Base-by-base conservation (phyloP, 2,888 invertebrate species). In the Cantharis rustica region DNA sequence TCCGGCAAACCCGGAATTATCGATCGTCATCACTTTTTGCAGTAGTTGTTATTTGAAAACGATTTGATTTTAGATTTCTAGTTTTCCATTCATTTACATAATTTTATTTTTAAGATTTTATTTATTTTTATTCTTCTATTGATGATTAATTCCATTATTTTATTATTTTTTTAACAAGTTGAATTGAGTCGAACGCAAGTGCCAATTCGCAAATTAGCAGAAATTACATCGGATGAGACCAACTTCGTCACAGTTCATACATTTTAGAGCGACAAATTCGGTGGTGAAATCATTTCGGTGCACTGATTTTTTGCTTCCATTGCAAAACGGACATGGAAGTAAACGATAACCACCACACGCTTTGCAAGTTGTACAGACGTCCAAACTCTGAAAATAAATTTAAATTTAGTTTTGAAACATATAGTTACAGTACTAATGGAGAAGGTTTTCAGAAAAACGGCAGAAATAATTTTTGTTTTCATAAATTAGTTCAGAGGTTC, bases 211-310 rank as follows among this genome's bases (percentile, higher is more conserved):
- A 26, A 77, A 23, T 75, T 88, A 95, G 89, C 98, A 98, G 80
- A 93, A 92, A 83, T 94, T 94, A 89, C 98, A 98, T 83, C 94
- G 92, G 62, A 97, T 95, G 69, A 98, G 91, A 68, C 98, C 98
- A 75, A 96, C 97, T 88, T 97, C 97, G 87, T 98, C 97, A 89
- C 97, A 97, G 88, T 95, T 95, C 95, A 96, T 96, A 89, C 97
- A 98, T 85, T 96, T 96, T 83, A 98, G 91, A 16, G 97, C 97
- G 78, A 96, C 95, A 87, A 98, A 96, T 89, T 97, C 97, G 61
- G 96, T 94, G 0, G 97, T 97, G 89, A 98, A 98, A 87, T 97
- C 95, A 89, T 98, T 98, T 83, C 98, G 91, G 87, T 96, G 96
- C 70, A 97, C 93, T 16, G 97, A 97, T 89, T 98, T 98, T 91